Conservation (phyloP, 2,113 vertebrate species). For the Psittacula cyanocephala region DNA sequence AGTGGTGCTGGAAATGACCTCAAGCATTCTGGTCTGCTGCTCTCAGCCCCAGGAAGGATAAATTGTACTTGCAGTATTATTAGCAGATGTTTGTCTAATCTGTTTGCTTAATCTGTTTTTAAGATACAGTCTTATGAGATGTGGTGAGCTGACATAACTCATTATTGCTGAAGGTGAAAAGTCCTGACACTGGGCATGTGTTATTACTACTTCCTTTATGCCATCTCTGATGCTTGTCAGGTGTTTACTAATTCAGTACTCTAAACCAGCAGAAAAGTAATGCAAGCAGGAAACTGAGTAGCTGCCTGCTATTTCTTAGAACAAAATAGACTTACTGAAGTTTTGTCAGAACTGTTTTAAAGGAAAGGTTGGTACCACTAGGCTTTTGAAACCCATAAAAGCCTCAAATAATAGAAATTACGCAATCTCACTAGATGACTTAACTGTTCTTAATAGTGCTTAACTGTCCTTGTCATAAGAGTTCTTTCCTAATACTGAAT, state of each 20-base stretch:
- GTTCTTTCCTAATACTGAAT: background rate
- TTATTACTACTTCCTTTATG: background rate
- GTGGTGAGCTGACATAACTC: slow-evolving; percentile 7
- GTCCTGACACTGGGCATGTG: background rate
- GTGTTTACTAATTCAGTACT: background rate
- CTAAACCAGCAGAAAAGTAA: background rate
- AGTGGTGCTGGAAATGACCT: background rate
- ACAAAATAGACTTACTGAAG: background rate
- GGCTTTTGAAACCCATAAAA: background rate
- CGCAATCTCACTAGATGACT: background rate
- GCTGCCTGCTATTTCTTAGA: background rate
- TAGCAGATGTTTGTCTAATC: slow-evolving; percentile 41
- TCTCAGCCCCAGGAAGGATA: slow-evolving; percentile 7
- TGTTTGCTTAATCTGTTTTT: slow-evolving; percentile 37
- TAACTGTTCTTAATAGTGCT: background rate
- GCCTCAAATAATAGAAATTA: background rate
- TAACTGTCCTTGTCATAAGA: background rate
- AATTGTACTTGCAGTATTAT: background rate
- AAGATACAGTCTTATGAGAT: background rate
- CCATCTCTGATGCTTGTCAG: background rate
- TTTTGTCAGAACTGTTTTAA: background rate
- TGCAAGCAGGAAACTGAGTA: background rate
- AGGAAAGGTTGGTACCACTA: background rate
- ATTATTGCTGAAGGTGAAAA: slow-evolving; percentile 21
- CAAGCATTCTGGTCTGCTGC: background rate